phyloP scores from a whole-genome alignment of 2,888 invertebrate genomes.

The Agonopterix arenella region DNA sequence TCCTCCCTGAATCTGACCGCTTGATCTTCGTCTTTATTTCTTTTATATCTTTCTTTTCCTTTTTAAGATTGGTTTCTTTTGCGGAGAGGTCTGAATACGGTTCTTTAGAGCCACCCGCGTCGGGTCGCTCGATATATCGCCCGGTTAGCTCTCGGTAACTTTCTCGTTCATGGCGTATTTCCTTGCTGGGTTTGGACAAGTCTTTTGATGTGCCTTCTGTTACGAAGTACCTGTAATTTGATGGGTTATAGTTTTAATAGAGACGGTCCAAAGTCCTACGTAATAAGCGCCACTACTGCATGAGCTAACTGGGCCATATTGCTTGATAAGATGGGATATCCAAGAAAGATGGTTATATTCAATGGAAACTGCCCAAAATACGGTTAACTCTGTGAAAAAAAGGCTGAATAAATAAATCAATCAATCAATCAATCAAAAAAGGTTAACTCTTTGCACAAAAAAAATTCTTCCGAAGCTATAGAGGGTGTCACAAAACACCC shows the following conservation, averaged over 20 bases:
- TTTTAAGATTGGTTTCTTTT: conserved; percentile 48
- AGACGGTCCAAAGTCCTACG: background rate
- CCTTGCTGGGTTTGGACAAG: conserved; percentile 63
- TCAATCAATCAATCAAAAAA: no score
- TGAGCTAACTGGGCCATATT: no score
- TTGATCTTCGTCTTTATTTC: conserved; percentile 65
- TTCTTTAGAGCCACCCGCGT: conserved; percentile 48
- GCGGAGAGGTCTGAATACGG: conserved; percentile 52
- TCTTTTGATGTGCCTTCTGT: conserved; percentile 67
- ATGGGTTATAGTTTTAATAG: background rate
- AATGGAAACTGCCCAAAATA: no score
- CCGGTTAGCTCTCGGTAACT: conserved; percentile 68
- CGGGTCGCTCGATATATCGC: conserved; percentile 62
- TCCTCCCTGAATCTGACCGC: conserved; percentile 57
- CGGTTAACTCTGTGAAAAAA: no score
- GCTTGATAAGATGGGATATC: no score
- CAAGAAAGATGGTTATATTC: no score
- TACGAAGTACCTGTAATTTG: conserved; percentile 49
- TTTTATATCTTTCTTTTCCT: conserved; percentile 53
- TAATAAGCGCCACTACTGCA: background rate
- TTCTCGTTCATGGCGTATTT: conserved; percentile 66
- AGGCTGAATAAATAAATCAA: no score
- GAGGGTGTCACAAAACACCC: no score
- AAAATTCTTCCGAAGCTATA: no score
- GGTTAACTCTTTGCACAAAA: no score